Conservation (phyloP, 2,797 vertebrate genomes). For the Hydrolagus colliei region DNA sequence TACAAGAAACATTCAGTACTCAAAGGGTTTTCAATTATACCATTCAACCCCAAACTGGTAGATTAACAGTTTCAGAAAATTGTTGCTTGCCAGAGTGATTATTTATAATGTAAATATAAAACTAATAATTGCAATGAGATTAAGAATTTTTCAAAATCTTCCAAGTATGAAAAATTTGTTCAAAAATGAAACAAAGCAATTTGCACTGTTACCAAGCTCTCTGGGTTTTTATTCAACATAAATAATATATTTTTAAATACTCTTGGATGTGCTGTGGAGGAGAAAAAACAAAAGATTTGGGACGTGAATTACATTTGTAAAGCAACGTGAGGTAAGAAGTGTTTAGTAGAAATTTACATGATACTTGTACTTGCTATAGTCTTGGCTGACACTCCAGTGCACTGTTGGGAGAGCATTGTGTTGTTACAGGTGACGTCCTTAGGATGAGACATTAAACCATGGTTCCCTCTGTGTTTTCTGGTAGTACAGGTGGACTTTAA, state of each 20-base stretch:
- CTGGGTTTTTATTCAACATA: neutral
- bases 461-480: no score
- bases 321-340: neutral
- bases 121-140: slow-evolving; percentile 23
- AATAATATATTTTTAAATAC: slow-evolving; percentile 8
- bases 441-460: no score
- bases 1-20: neutral
- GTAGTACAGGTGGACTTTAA: no score
- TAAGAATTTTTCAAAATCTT: neutral
- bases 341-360: no score
- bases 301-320: neutral
- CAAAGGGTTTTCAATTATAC: neutral
- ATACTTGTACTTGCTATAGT: no score
- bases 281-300: slow-evolving; percentile 13
- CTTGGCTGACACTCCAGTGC: no score
- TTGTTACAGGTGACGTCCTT: no score
- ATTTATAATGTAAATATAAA: slow-evolving; percentile 25
- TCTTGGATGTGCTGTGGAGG: neutral
- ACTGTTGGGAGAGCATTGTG: no score
- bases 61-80: slow-evolving; percentile 1
- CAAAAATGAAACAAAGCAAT: slow-evolving; percentile 19
- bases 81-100: slow-evolving; percentile 23
- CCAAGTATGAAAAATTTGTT: slow-evolving; percentile 10
- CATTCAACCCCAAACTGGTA: neutral
- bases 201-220: neutral